Conservation (phyloP, 2,113 vertebrate species). For the Spea multiplicata region DNA sequence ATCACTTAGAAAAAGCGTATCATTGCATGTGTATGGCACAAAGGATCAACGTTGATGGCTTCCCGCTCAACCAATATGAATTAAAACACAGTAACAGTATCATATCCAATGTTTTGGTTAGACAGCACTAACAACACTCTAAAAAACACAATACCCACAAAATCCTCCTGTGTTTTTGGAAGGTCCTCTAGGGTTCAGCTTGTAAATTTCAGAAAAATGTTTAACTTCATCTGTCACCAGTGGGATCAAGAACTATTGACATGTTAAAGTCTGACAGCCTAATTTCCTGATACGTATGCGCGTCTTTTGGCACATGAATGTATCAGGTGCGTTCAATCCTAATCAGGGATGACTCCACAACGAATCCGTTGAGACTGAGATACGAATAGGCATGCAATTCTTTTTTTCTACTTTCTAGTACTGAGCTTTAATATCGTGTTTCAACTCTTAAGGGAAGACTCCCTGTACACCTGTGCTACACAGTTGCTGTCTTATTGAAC, state of each 20-base stretch:
- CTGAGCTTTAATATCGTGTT: background rate
- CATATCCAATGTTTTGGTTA: too few relatives aligned
- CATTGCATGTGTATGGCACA: too few relatives aligned
- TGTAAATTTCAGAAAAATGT: conserved; percentile 12
- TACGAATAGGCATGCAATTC: background rate
- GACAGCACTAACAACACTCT: too few relatives aligned
- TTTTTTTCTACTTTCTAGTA: background rate
- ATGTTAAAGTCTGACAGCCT: conserved; percentile 3
- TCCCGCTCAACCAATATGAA: too few relatives aligned
- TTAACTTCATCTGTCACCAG: conserved; percentile 1
- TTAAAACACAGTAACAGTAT: too few relatives aligned
- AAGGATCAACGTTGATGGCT: too few relatives aligned
- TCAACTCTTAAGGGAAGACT: conserved; percentile 9
- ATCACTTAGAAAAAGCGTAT: too few relatives aligned
- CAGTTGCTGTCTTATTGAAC: conserved; percentile 3
- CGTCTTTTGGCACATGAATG: conserved; percentile 6
- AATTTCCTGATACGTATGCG: conserved; percentile 15
- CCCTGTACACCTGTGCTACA: conserved; percentile 1
- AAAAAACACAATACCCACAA: background rate
- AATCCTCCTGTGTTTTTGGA: background rate
- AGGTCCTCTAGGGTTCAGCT: background rate
- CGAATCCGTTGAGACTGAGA: background rate
- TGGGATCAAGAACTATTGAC: background rate
- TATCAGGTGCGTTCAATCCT: conserved; percentile 6
- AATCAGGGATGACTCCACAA: conserved; percentile 20